Evolutionary conservation across 2,888 invertebrate species (phyloP).

Genomic region (Anagyrus pseudococci): DNA sequence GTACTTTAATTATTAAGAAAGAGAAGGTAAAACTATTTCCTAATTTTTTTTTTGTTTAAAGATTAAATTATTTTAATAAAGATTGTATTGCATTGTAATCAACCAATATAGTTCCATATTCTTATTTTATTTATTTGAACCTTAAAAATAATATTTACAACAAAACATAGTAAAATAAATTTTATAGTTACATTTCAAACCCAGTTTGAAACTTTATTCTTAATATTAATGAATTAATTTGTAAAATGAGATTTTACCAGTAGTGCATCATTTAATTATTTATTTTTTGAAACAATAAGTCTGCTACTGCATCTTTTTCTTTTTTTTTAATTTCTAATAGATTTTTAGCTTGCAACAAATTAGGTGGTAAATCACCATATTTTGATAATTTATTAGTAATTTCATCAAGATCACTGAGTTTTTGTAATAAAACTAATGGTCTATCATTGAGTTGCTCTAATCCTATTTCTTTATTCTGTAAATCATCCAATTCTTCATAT

Average conservation of each 20-base stretch:
- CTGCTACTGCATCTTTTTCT: constrained; percentile 48
- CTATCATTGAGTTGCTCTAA: constrained; percentile 48
- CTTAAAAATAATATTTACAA: neutral
- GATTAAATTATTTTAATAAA: no score
- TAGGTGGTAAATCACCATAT: constrained; percentile 53
- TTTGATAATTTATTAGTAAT: constrained; percentile 46
- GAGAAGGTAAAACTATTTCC: no score
- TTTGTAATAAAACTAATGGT: constrained; percentile 45
- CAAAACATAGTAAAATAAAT: neutral
- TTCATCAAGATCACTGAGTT: constrained; percentile 44
- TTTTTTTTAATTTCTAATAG: constrained; percentile 47
- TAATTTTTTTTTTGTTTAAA: no score
- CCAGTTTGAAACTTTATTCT: neutral
- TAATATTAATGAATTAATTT: neutral
- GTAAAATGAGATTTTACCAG: constrained; percentile 2
- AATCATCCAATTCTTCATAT: constrained; percentile 43
- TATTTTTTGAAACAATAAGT: constrained; percentile 45
- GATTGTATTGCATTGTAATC: no score
- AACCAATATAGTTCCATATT: neutral
- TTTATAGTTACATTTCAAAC: neutral
- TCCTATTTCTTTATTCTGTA: constrained; percentile 45
- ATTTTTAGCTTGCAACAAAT: constrained; percentile 54
- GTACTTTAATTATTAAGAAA: no score
- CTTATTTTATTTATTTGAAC: neutral
- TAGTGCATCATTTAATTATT: constrained; percentile 26